Conservation (phyloP, 2,888 invertebrate genomes). For the Hemistola chrysoprasaria region DNA sequence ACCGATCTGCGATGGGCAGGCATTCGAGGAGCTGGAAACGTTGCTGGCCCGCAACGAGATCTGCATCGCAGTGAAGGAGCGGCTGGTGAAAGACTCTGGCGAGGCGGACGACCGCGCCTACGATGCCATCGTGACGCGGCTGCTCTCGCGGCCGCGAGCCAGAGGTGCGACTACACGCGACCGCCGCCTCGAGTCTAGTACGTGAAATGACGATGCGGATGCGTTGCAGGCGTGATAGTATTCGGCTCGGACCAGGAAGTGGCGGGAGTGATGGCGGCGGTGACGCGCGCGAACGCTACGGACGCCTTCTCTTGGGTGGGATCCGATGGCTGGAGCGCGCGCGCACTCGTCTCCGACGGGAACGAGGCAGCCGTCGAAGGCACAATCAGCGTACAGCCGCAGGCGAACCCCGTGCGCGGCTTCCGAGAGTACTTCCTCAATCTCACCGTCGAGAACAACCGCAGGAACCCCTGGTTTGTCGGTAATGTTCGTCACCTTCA, state of each 20-base stretch:
- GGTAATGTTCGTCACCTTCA: constrained; percentile 80
- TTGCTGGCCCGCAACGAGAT: constrained; percentile 90
- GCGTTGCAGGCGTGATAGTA: constrained; percentile 91
- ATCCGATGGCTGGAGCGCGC: constrained; percentile 97
- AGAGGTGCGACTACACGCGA: constrained; percentile 83
- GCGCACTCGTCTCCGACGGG: constrained; percentile 91
- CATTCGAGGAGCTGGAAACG: constrained; percentile 95
- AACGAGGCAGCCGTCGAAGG: constrained; percentile 90
- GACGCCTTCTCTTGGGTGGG: constrained; percentile 97
- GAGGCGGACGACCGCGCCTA: constrained; percentile 94
- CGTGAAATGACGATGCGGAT: constrained; percentile 86
- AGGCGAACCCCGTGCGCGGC: constrained; percentile 92
- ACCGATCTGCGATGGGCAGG: constrained; percentile 96
- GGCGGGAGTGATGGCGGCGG: constrained; percentile 96
- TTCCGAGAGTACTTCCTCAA: constrained; percentile 93
- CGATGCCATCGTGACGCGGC: constrained; percentile 91
- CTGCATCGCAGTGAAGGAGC: constrained; percentile 97
- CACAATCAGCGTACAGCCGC: constrained; percentile 96
- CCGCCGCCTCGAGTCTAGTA: constrained; percentile 75
- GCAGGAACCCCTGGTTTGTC: constrained; percentile 97
- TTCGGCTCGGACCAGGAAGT: constrained; percentile 98
- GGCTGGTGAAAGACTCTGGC: constrained; percentile 96
- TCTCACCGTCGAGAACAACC: constrained; percentile 92
- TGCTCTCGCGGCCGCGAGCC: constrained; percentile 92
- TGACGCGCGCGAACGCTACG: constrained; percentile 90